Base-by-base conservation (phyloP, 2,888 invertebrate species). In the Hirtodrosophila confusa region DNA sequence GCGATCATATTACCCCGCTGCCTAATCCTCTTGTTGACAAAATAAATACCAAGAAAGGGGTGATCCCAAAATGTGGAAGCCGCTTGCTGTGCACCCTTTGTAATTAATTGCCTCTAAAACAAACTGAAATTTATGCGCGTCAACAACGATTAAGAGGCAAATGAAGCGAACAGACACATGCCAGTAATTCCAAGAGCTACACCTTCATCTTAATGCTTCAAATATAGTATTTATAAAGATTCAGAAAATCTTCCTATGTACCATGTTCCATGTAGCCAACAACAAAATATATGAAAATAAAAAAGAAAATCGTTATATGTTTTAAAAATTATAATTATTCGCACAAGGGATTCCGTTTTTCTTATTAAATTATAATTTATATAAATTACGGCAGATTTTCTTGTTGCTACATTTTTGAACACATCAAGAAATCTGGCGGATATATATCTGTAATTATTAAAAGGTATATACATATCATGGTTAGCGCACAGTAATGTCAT, bases 11-110 rank as follows among this genome's bases (percentile, higher is more conserved):
- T 83, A 71, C 88, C 60, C 54, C 50, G 49, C 67, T 61, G 83
- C 54, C 73, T 83, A 86, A 85, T 78, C 80, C 83, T 65, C 65
- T 79, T 85, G 84, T 86, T 88, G 88, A 83, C 88, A 80, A 83
- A 85, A 80, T 75, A 88, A 85, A 88, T 72, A 75, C 64, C 37
- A 27, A 43, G 49, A 75, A 82, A 74, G 68, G 82, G 77, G 76
- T 78, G 82, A 60, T 60, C 56, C 17, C 57, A 27, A 9, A 27
- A 12, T 50, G 39, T 48, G 24, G 60, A 47, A 57, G 29, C 39
- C 40, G 45, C 36, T 48, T n/a, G 53, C 24, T 31, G 43, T 31
- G 43, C 50, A 41, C 66, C 51, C 62, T 40, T 72, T 43, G 49
- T 68, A 72, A 79, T 80, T 80, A 79, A 79, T 79, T 78, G 78